Evolutionary conservation across 2,113 vertebrate genomes (phyloP).

Genomic region (Nerophis lumbriciformis): DNA sequence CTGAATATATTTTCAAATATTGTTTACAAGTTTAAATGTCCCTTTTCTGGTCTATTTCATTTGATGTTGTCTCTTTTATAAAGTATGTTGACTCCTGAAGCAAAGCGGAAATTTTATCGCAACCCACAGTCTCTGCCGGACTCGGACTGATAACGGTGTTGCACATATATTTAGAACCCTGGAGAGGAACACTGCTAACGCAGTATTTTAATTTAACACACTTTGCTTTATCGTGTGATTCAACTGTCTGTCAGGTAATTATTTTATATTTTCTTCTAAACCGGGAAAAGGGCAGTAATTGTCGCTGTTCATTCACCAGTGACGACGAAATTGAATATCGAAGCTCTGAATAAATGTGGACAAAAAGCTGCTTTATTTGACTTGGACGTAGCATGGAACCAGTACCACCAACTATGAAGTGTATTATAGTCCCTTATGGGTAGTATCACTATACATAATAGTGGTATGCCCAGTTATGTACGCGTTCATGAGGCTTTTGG

Average conservation of each 20-base stretch:
- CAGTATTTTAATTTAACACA: not conserved
- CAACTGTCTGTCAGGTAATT: not conserved
- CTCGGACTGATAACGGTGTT: slow-evolving; percentile 17
- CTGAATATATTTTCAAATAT: not conserved
- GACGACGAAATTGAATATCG: not conserved
- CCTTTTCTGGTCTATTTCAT: too few relatives aligned
- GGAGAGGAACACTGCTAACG: not conserved
- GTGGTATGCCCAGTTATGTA: too few relatives aligned
- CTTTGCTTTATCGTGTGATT: not conserved
- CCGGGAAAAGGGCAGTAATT: not conserved
- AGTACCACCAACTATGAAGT: too few relatives aligned
- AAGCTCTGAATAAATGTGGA: not conserved
- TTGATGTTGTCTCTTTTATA: too few relatives aligned
- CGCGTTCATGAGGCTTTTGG: too few relatives aligned
- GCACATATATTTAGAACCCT: slow-evolving; percentile 22
- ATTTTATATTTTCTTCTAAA: not conserved
- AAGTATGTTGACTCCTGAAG: not conserved
- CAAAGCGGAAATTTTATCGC: slow-evolving; percentile 38
- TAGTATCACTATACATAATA: too few relatives aligned
- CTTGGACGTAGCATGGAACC: too few relatives aligned
- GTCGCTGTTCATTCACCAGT: not conserved
- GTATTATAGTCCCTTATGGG: too few relatives aligned
- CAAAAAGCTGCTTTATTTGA: not conserved
- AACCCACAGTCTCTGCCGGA: slow-evolving; percentile 11
- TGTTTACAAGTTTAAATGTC: not conserved